phyloP scores from a whole-genome alignment of 2,797 vertebrate genomes.

The Hoplostethus mediterraneus region DNA sequence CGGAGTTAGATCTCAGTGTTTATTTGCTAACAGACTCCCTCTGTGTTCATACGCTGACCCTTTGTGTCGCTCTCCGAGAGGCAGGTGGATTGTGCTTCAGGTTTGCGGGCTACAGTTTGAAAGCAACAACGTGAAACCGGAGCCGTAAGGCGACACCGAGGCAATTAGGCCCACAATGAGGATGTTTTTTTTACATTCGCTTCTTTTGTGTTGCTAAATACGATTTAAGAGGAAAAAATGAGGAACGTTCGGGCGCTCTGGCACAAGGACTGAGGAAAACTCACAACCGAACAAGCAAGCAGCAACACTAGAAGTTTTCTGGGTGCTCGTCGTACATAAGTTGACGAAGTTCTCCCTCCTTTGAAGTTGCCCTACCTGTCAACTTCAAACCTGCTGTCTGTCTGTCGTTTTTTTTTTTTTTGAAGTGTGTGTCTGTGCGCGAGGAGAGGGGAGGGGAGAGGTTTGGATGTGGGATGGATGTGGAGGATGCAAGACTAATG shows the following conservation, averaged over 20 bases:
- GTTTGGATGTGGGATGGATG: slow-evolving; percentile 6
- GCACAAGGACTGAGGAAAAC: slow-evolving; percentile 36
- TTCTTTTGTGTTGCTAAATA: slow-evolving; percentile 83
- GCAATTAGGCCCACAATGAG: slow-evolving; percentile 88
- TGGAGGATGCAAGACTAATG: slow-evolving; percentile 34
- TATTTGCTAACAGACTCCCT: slow-evolving; percentile 83
- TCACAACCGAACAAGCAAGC: slow-evolving; percentile 29
- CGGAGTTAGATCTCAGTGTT: slow-evolving; percentile 71
- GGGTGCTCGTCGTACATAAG: slow-evolving; percentile 15
- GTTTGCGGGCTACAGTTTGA: slow-evolving; percentile 83
- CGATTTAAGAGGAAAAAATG: slow-evolving; percentile 79
- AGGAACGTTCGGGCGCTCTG: slow-evolving; percentile 51
- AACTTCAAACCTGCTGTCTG: slow-evolving; percentile 27
- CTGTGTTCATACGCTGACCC: slow-evolving; percentile 78
- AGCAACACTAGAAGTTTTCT: slow-evolving; percentile 31
- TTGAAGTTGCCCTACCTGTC: slow-evolving; percentile 59
- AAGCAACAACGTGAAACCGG: slow-evolving; percentile 85
- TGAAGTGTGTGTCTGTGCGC: slow-evolving; percentile 21
- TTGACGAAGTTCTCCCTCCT: slow-evolving; percentile 40
- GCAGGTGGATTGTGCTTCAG: slow-evolving; percentile 84
- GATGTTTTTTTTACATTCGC: slow-evolving; percentile 74
- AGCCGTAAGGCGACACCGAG: slow-evolving; percentile 83
- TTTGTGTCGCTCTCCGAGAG: slow-evolving; percentile 81
- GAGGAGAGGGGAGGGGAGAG: slow-evolving; percentile 24
- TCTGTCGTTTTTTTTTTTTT: slow-evolving; percentile 4